Evolutionary conservation across 2,797 vertebrate species (phyloP).

Genomic region (Protosalanx chinensis): DNA sequence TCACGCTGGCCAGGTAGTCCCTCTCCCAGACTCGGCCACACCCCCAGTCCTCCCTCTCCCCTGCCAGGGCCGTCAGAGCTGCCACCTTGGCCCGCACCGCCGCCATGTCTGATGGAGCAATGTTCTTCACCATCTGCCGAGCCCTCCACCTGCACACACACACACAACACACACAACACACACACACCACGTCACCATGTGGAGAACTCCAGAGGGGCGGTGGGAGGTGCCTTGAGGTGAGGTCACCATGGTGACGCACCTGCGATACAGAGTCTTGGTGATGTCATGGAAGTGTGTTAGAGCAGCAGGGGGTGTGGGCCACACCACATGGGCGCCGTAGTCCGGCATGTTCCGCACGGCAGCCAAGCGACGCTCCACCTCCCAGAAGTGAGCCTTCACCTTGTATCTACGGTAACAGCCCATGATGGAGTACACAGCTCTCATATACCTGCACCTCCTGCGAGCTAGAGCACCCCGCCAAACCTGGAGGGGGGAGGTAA

Average conservation of each 20-base stretch:
- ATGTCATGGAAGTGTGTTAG: conserved; percentile 80
- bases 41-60: conserved; percentile 82
- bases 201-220: not conserved
- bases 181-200: no score
- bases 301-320: conserved; percentile 78
- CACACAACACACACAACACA: conserved; percentile 6
- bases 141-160: conserved; percentile 82
- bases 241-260: conserved; percentile 62
- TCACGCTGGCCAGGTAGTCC: conserved; percentile 86
- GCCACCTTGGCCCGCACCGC: conserved; percentile 90
- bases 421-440: conserved; percentile 85
- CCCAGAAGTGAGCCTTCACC: conserved; percentile 82
- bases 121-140: conserved; percentile 87
- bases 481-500: conserved; percentile 60
- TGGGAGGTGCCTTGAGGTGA: not conserved
- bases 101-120: conserved; percentile 86
- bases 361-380: conserved; percentile 78
- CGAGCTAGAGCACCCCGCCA: conserved; percentile 88
- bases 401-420: conserved; percentile 84
- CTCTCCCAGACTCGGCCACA: conserved; percentile 76
- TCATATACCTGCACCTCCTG: conserved; percentile 72
- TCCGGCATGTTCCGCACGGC: conserved; percentile 75
- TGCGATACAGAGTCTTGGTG: conserved; percentile 78
- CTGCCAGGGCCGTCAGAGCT: conserved; percentile 73
- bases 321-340: conserved; percentile 79